Base-by-base conservation (phyloP, 2,888 invertebrate genomes). In the Antitype chi region DNA sequence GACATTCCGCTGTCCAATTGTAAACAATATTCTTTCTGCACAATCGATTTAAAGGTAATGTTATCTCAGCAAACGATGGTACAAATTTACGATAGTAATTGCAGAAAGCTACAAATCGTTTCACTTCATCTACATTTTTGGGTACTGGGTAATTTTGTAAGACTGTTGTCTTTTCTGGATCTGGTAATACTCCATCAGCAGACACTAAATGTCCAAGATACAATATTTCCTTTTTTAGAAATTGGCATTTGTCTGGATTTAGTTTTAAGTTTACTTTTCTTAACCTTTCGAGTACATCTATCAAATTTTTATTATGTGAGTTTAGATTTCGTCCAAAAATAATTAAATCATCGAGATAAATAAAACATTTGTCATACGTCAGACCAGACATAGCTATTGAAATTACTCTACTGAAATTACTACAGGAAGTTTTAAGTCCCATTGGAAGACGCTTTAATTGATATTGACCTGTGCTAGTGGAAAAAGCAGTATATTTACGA, bases 401-500 rank as follows among this genome's bases (percentile, higher is more conserved):
- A 43, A 64, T 64, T 47, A 64, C n/a, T 43, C 43, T 64, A 1
- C 25, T 25, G 1, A 64, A 64, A 49, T 20, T n/a, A n/a, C 55
- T 55, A n/a, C 11, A n/a, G n/a, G n/a, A n/a, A n/a, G n/a, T 55
- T 13, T 55, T 55, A 11, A 64, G 25, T 25, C 64, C 64, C 47
- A 25, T 47, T 17, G 64, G 25, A 17, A 43, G n/a, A 15, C 64
- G 64, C 25, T 25, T 64, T 47, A 64, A 47, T 25, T 64, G 64
- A 64, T 64, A 64, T 5, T 64, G 64, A 17, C 64, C 64, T 17
- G 64, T 17, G 25, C 25, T 64, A 25, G 64, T 64, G 15, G 63
- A n/a, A 15, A 63, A 43, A 43, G 43, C 63, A n/a, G 63, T 63
- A 63, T 63, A 63, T 63, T 43, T 63, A 43, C n/a, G 63, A 63